A percentile compares a stretch with the other conserved stretches of the same genome.
These are phyloP conservation scores for Eulemur albifrons DNA, from an alignment of 2,797 vertebrate species.

Conservation along the genomic window DNA sequence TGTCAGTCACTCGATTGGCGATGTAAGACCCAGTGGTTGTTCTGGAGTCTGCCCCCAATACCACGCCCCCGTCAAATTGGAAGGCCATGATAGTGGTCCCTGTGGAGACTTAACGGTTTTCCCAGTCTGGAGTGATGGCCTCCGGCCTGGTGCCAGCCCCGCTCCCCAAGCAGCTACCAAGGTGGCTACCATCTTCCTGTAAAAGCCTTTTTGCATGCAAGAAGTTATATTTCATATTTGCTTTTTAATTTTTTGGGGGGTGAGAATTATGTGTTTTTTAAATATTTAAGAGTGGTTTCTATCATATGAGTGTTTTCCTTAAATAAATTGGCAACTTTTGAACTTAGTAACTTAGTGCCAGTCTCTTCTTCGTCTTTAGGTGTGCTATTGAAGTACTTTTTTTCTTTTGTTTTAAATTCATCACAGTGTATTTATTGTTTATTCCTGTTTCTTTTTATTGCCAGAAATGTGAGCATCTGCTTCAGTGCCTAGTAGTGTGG, in stretches of 20 bases:
- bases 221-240: neutral
- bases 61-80: slow-evolving; percentile 92
- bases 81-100: slow-evolving; percentile 95
- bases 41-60: slow-evolving; percentile 90
- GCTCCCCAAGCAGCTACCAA: neutral
- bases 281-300: neutral
- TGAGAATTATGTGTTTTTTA: neutral
- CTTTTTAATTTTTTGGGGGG: neutral
- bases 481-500: neutral
- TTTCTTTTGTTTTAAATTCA: neutral
- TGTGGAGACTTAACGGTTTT: slow-evolving; percentile 88
- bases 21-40: slow-evolving; percentile 95
- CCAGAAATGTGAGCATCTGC: neutral
- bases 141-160: neutral
- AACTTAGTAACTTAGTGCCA: neutral
- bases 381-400: neutral
- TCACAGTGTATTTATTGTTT: neutral
- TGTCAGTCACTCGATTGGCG: slow-evolving; percentile 94
- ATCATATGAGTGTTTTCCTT: neutral
- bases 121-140: slow-evolving; percentile 84
- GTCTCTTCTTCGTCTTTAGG: neutral
- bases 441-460: neutral
- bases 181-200: slow-evolving; percentile 67
- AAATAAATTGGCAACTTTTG: neutral
- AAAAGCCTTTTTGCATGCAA: neutral